Conservation (phyloP, 2,888 invertebrate species). For the Brachypalpus laphriformis region DNA sequence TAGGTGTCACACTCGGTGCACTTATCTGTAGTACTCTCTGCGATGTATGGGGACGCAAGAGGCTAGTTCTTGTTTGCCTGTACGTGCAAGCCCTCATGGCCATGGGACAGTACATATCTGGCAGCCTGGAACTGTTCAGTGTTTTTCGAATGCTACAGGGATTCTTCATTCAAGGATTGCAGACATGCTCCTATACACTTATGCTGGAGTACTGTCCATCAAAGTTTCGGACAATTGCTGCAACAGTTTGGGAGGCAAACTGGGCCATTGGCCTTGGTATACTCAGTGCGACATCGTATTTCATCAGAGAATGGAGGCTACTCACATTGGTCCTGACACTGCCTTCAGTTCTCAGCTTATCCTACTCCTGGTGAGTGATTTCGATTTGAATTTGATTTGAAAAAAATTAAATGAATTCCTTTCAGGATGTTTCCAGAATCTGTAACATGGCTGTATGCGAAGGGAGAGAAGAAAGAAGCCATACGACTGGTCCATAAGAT, state of each 20-base stretch:
- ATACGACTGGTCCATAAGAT: conserved; percentile 79
- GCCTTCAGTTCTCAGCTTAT: conserved; percentile 83
- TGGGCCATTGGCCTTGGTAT: conserved; percentile 83
- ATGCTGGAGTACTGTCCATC: conserved; percentile 83
- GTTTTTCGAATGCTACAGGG: conserved; percentile 82
- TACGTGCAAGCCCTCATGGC: conserved; percentile 81
- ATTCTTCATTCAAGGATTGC: conserved; percentile 83
- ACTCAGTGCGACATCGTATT: conserved; percentile 82
- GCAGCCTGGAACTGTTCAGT: conserved; percentile 80
- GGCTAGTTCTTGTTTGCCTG: conserved; percentile 82
- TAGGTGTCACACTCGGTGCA: conserved; percentile 82
- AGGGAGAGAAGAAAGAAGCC: conserved; percentile 79
- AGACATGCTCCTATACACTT: conserved; percentile 83
- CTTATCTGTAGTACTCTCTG: conserved; percentile 81
- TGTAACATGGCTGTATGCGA: conserved; percentile 81
- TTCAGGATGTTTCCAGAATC: conserved; percentile 82
- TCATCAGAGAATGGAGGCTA: conserved; percentile 83
- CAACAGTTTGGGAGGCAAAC: conserved; percentile 83
- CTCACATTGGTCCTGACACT: conserved; percentile 84
- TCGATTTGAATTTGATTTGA: background rate
- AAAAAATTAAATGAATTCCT: too few relatives aligned
- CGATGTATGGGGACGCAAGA: conserved; percentile 82
- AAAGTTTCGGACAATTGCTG: conserved; percentile 83
- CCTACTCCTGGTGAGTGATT: conserved; percentile 80
- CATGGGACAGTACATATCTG: conserved; percentile 75